Evolutionary conservation across 2,113 vertebrate genomes (phyloP).

Genomic region (Laterallus jamaicensis): DNA sequence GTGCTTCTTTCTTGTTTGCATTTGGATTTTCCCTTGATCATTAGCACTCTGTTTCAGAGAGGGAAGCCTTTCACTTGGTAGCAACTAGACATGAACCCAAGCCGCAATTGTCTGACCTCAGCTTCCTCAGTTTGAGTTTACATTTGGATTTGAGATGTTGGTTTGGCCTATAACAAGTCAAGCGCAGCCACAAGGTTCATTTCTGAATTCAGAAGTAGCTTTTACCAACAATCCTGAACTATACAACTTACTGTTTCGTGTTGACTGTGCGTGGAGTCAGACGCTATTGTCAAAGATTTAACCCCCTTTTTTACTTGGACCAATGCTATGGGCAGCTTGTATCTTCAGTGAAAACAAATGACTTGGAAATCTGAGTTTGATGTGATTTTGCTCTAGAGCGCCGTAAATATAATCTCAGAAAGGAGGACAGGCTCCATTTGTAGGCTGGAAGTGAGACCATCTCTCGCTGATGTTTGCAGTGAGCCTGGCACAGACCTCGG

Average conservation of each 20-base stretch:
- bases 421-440: accelerated
- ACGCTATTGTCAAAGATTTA: neutral
- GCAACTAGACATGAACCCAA: constrained; percentile 5
- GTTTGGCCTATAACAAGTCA: neutral
- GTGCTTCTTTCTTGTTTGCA: neutral
- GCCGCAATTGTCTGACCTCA: constrained; percentile 36
- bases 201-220: neutral
- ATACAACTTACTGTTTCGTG: neutral
- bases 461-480: neutral
- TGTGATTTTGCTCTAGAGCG: neutral
- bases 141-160: constrained; percentile 15
- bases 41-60: constrained; percentile 39
- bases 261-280: neutral
- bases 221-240: neutral
- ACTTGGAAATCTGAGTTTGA: neutral
- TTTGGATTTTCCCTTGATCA: neutral
- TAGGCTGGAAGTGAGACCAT: neutral
- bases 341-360: neutral
- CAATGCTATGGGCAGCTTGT: neutral
- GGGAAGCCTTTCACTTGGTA: constrained; percentile 34
- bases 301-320: neutral
- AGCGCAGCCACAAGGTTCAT: neutral
- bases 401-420: neutral
- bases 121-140: constrained; percentile 24
- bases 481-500: neutral